Evolutionary conservation across 2,888 invertebrate species (phyloP).

Genomic region (Timema podura): DNA sequence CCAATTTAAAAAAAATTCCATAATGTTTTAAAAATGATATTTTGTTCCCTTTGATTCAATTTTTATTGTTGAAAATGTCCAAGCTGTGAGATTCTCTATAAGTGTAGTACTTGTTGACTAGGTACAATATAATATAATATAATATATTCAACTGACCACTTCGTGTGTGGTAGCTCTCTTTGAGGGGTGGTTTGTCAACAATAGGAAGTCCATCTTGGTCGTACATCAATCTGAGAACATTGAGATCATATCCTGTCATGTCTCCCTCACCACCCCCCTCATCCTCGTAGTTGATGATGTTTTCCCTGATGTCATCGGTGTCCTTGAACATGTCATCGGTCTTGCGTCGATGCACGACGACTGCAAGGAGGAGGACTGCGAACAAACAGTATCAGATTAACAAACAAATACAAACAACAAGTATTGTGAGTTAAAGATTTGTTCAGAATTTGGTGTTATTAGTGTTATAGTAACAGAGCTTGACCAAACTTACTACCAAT

Average conservation of each 20-base stretch:
- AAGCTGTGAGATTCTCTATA: too few species aligned
- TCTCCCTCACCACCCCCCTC: constrained; percentile 99
- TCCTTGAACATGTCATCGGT: constrained; percentile 86
- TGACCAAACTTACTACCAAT: too few species aligned
- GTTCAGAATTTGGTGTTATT: background rate
- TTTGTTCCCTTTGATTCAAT: too few species aligned
- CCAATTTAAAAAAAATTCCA: too few species aligned
- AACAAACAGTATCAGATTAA: constrained; percentile 36
- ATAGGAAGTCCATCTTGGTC: constrained; percentile 44
- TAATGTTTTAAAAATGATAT: too few species aligned
- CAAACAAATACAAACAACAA: constrained; percentile 15
- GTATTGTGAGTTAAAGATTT: background rate
- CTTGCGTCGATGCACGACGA: constrained; percentile 82
- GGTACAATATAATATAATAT: constrained; percentile 10
- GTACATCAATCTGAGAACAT: constrained; percentile 67
- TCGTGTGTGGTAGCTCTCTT: constrained; percentile 35
- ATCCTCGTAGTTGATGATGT: constrained; percentile 95
- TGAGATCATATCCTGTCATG: constrained; percentile 82
- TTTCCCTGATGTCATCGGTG: constrained; percentile 94
- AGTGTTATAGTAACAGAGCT: background rate
- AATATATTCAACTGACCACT: constrained; percentile 7
- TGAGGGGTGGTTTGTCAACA: constrained; percentile 41
- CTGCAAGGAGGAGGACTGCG: constrained; percentile 77
- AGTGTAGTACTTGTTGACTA: background rate
- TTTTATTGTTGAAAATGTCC: background rate